Conservation (phyloP, 2,797 vertebrate genomes). For the Pseudochirops corinnae region DNA sequence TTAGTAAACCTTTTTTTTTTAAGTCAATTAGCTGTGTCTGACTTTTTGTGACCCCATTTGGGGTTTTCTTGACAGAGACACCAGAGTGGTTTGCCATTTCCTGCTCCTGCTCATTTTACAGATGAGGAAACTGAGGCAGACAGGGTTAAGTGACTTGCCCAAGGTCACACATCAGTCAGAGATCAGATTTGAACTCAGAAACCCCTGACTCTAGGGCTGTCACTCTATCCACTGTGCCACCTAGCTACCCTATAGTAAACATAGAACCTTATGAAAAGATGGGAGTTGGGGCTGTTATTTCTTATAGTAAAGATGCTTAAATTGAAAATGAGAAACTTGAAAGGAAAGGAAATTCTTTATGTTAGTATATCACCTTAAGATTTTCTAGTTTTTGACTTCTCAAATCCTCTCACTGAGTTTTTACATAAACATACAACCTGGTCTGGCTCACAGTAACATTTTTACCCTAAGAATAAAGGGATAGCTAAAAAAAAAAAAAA, state of each 20-base stretch:
- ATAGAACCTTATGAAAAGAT: neutral
- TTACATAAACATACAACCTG: neutral
- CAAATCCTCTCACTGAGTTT: neutral
- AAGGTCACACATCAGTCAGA: neutral
- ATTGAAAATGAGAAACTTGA: neutral
- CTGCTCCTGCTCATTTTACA: neutral
- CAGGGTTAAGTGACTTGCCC: neutral
- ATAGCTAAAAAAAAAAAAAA: slow-evolving; percentile 14
- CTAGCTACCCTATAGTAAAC: neutral
- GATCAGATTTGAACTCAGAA: neutral
- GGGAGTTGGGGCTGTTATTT: neutral
- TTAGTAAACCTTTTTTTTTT: neutral
- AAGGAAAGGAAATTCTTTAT: slow-evolving; percentile 1
- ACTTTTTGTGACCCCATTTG: neutral
- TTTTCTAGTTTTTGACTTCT: neutral
- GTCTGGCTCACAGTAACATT: slow-evolving; percentile 38
- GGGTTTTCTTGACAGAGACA: neutral
- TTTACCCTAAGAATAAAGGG: slow-evolving; percentile 56
- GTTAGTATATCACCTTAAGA: neutral
- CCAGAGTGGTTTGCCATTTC: neutral
- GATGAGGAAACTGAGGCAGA: neutral
- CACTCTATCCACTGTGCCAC: neutral
- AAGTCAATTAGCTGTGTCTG: too few relatives aligned
- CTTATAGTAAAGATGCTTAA: neutral
- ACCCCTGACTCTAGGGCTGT: neutral